A percentile compares a stretch with the other conserved stretches of the same genome.
Evolutionary conservation across 1,140 invertebrate genomes (phyloP).

Genomic region (Metaphire vulgaris): DNA sequence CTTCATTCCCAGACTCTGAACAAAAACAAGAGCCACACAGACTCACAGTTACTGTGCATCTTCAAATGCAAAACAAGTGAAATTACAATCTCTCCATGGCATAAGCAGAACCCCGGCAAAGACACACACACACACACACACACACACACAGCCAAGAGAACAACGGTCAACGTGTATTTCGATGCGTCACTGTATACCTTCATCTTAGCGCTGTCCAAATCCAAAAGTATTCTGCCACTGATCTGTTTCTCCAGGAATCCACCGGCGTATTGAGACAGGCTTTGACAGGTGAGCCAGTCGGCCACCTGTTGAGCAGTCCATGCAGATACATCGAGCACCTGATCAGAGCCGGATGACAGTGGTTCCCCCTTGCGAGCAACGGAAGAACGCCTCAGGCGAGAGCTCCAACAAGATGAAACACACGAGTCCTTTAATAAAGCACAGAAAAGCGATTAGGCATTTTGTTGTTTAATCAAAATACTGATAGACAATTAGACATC

Average conservation of each 20-base stretch:
- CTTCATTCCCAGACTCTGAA: conserved; percentile 65
- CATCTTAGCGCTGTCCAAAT: conserved; percentile 76
- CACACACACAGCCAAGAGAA: no score
- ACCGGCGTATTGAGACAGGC: conserved; percentile 73
- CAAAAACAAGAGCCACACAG: no score
- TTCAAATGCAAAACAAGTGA: no score
- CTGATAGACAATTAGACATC: neutral
- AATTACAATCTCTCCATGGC: no score
- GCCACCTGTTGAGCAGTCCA: conserved; percentile 60
- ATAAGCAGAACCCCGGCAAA: no score
- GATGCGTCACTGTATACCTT: no score
- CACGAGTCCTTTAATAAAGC: neutral
- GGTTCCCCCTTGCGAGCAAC: neutral
- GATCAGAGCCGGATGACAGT: neutral
- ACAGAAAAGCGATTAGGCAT: neutral
- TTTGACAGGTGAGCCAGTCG: conserved; percentile 74
- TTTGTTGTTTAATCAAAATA: neutral
- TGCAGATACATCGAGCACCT: neutral
- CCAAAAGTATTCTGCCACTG: conserved; percentile 70
- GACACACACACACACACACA: no score
- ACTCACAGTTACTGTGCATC: no score
- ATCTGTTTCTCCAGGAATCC: conserved; percentile 77
- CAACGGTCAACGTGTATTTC: no score
- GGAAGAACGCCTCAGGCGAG: neutral
- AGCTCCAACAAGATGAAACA: neutral